Evolutionary conservation across 2,797 vertebrate genomes (phyloP), one percentile per base, ranked within the genome.

Genomic region (Coreius guichenoti): DNA sequence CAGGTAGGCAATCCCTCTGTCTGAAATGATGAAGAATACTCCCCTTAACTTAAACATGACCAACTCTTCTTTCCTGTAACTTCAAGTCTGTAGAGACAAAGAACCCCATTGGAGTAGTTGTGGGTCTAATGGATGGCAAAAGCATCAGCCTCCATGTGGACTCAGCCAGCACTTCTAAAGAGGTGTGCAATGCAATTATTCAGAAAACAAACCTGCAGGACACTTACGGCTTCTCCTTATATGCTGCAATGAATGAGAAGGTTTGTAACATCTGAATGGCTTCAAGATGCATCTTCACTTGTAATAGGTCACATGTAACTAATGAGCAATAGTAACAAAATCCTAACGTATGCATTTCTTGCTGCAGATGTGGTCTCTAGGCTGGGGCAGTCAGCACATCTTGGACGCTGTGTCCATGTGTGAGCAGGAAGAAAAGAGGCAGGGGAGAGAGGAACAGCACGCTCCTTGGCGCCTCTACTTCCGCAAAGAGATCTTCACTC

Each of bases 391-490:
- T 1, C 95, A 94, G 51, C 97, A 99, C 0, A 90, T 99, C 82
- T 91, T 99, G 92, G 98, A 99, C 0, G 96, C 97, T 0, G 94
- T 99, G 70, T 97, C 96, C n/a, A 98, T 97, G 92, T 99, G 98
- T 13, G 98, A 99, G 89, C 97, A 99, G 89, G 95, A 97, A 83
- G 95, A 94, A 85, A 95, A 89, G 89, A 95, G 96, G 87, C 94
- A 92, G n/a, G 96, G 96, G 0, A 93, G 87, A 0, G 92, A 93
- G 0, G 97, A 97, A 80, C 95, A 94, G 84, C 92, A 95, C 0
- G 86, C 97, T 0, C 95, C 96, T 58, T 99, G 97, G 97, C 93
- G 90, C 1, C 90, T 99, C 26, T 96, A 95, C 90, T 94, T 98
- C 91, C 95, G 96, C 16, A 99, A 99, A 90, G 97, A 99, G 86